These are phyloP conservation scores for Cheilosia variabilis DNA, from an alignment of 2,888 invertebrate species.

Conservation along the genomic window DNA sequence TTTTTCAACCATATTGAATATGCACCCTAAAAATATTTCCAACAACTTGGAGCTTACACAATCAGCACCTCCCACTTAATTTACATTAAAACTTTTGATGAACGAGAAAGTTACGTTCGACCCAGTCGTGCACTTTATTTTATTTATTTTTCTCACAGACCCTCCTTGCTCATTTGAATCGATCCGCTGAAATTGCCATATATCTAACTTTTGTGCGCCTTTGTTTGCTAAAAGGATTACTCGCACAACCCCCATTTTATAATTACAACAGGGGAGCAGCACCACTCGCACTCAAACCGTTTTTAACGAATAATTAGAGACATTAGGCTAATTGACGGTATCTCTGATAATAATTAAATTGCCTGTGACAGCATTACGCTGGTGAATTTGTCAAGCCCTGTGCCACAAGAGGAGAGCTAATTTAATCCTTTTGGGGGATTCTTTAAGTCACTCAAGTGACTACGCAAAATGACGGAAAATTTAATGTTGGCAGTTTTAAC, in stretches of 20 bases:
- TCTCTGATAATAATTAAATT: constrained; percentile 49
- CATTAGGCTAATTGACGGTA: constrained; percentile 35
- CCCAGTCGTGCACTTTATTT: too few species aligned
- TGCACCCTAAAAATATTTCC: too few species aligned
- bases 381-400: constrained; percentile 7
- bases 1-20: too few species aligned
- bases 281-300: not conserved
- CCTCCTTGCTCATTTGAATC: not conserved
- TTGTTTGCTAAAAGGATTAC: constrained; percentile 2
- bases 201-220: constrained; percentile 1
- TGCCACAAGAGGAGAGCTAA: not conserved
- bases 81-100: too few species aligned
- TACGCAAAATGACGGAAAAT: not conserved
- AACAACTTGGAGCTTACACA: too few species aligned
- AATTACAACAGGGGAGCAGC: not conserved
- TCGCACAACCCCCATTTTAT: not conserved
- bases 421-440: constrained; percentile 25
- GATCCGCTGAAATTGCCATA: not conserved
- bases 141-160: not conserved
- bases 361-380: constrained; percentile 12
- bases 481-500: not conserved
- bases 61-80: too few species aligned
- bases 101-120: too few species aligned
- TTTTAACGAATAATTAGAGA: constrained; percentile 7
- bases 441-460: not conserved